phyloP scores from a whole-genome alignment of 2,797 vertebrate species.

The Enteromius unitaeniatus region DNA sequence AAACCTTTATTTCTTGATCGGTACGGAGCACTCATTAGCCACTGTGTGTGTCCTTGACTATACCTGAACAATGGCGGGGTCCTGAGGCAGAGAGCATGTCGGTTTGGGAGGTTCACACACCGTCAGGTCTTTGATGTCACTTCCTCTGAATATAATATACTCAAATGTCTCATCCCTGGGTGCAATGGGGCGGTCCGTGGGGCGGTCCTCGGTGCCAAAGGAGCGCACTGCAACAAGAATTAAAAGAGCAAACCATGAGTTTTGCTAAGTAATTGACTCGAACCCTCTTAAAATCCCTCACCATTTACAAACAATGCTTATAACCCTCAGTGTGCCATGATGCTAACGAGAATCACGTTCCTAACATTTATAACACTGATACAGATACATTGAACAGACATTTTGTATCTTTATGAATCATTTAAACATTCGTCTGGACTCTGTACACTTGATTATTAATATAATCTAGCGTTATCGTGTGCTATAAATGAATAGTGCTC shows the following conservation, averaged over 20 bases:
- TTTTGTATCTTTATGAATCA: too few species aligned
- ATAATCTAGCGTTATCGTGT: neutral
- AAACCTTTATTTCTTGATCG: neutral
- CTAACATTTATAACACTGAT: neutral
- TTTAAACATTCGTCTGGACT: neutral
- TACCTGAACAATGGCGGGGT: slow-evolving; percentile 98
- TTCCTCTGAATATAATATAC: slow-evolving; percentile 97
- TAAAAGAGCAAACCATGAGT: neutral
- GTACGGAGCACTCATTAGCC: neutral
- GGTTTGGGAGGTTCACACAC: slow-evolving; percentile 97
- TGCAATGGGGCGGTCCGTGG: slow-evolving; percentile 93
- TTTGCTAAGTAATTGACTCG: too few species aligned
- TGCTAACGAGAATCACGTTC: neutral
- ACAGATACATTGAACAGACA: too few species aligned
- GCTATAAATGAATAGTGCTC: neutral
- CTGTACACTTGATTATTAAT: neutral
- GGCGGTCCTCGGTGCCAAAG: slow-evolving; percentile 96
- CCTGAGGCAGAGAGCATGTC: slow-evolving; percentile 91
- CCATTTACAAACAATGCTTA: neutral
- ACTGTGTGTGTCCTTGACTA: neutral
- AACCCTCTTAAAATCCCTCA: slow-evolving; percentile 9
- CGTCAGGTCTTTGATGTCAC: slow-evolving; percentile 97
- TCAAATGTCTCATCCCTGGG: slow-evolving; percentile 97
- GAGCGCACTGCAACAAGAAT: slow-evolving; percentile 85
- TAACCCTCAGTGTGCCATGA: neutral